These are phyloP conservation scores for Ceratina japonica DNA, from an alignment of 1,140 invertebrate genomes.

Conservation along the genomic window DNA sequence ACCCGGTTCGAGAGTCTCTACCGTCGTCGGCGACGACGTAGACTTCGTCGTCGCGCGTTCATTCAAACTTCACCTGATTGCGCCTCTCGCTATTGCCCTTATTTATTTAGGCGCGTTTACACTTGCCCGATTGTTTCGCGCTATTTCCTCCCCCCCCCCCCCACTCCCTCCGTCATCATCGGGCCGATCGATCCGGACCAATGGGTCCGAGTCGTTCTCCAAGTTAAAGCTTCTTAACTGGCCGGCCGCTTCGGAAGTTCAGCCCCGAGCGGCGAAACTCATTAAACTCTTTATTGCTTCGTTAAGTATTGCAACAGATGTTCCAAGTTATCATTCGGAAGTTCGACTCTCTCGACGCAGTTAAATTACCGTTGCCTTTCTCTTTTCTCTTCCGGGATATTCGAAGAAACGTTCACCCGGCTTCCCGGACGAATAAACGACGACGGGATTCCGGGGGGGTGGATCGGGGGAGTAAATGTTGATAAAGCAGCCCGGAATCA, in stretches of 20 bases:
- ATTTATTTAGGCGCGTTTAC: background rate
- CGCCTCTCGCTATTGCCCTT: no score
- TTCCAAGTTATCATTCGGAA: slow-evolving; percentile 15
- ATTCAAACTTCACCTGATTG: background rate
- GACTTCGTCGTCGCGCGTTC: background rate
- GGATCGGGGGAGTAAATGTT: background rate
- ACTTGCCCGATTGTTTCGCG: background rate
- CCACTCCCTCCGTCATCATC: no score
- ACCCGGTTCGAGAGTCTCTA: background rate
- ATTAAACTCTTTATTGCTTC: slow-evolving; percentile 32
- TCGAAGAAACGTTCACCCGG: background rate
- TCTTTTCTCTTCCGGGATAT: no score
- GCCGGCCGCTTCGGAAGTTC: background rate
- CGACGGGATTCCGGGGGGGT: background rate
- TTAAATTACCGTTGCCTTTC: background rate
- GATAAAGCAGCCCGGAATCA: background rate
- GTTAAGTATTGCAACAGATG: slow-evolving; percentile 25
- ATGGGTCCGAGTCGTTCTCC: background rate
- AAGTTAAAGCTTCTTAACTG: slow-evolving; percentile 18
- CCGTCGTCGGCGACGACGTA: no score
- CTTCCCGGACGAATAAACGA: background rate
- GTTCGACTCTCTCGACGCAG: background rate
- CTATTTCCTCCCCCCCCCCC: background rate
- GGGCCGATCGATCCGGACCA: background rate
- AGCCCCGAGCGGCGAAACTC: slow-evolving; percentile 6